Conservation (phyloP, 2,113 vertebrate genomes). For the Pungitius pungitius region DNA sequence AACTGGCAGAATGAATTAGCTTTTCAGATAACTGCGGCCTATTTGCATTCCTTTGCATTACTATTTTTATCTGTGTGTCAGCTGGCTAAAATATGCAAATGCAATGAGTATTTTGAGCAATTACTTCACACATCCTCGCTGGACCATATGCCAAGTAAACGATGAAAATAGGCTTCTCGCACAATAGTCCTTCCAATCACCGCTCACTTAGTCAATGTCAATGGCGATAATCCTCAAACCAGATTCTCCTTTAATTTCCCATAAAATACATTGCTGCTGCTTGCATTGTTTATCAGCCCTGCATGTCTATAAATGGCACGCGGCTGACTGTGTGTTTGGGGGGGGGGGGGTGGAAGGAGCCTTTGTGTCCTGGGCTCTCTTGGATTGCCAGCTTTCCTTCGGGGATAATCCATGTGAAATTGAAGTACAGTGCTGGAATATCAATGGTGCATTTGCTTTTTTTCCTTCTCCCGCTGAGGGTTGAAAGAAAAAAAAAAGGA, state of each 20-base stretch:
- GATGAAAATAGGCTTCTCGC: slow-evolving; percentile 46
- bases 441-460: slow-evolving; percentile 48
- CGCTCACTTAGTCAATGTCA: slow-evolving; percentile 46
- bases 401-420: slow-evolving; percentile 80
- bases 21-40: slow-evolving; percentile 51
- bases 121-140: slow-evolving; percentile 50
- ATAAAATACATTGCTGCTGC: slow-evolving; percentile 10
- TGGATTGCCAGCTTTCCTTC: slow-evolving; percentile 69
- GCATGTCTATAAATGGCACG: slow-evolving; percentile 43
- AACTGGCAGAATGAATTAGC: slow-evolving; percentile 64
- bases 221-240: slow-evolving; percentile 32
- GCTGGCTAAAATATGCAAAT: slow-evolving; percentile 68
- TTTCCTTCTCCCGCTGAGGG: slow-evolving; percentile 20
- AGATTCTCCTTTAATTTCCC: slow-evolving; percentile 33
- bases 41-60: slow-evolving; percentile 49
- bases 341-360: slow-evolving; percentile 50
- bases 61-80: slow-evolving; percentile 67
- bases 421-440: slow-evolving; percentile 75
- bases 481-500: slow-evolving; percentile 36
- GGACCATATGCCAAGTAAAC: slow-evolving; percentile 58
- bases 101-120: slow-evolving; percentile 59
- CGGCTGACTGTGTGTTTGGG: slow-evolving; percentile 18
- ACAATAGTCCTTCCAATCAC: slow-evolving; percentile 54
- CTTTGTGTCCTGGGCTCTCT: slow-evolving; percentile 60
- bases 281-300: slow-evolving; percentile 18